These are phyloP conservation scores for Acropora tenuis DNA, from an alignment of 64 coral and sea anemone genomes.

Conservation along the genomic window DNA sequence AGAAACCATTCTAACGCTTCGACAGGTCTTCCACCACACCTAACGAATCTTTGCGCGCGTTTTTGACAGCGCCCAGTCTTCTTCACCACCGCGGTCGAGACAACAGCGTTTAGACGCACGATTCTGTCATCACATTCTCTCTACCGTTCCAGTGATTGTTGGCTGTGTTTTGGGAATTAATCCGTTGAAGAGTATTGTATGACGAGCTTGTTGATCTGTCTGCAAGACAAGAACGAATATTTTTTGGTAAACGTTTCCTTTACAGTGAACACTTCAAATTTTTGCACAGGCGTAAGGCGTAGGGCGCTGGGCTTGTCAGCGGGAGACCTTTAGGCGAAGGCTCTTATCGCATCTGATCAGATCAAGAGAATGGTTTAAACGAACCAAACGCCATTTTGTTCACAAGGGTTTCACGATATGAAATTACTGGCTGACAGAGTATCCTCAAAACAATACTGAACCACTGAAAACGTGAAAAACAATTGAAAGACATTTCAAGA, in stretches of 20 bases:
- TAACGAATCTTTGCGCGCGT: too few species aligned
- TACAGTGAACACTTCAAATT: too few species aligned
- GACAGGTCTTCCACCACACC: too few species aligned
- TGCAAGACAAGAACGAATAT: not conserved
- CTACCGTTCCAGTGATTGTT: constrained; percentile 7
- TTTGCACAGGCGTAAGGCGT: too few species aligned
- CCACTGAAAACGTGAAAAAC: not conserved
- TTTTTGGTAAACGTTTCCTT: not conserved
- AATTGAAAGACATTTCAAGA: not conserved
- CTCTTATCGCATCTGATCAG: too few species aligned
- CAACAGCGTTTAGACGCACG: constrained; percentile 1
- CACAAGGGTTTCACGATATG: too few species aligned
- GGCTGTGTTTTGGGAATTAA: not conserved
- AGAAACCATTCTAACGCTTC: too few species aligned
- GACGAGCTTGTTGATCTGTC: constrained; percentile 5
- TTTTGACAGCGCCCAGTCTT: not conserved
- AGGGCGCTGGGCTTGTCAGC: too few species aligned
- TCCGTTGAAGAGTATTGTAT: not conserved
- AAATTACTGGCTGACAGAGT: too few species aligned
- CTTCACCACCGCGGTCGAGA: not conserved
- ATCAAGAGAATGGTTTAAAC: too few species aligned
- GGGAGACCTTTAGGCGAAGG: too few species aligned
- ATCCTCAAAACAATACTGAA: not conserved
- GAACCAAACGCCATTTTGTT: too few species aligned
- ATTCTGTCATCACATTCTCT: constrained; percentile 41